Base-by-base conservation (phyloP, 2,888 invertebrate species). In the Euplexia lucipara region DNA sequence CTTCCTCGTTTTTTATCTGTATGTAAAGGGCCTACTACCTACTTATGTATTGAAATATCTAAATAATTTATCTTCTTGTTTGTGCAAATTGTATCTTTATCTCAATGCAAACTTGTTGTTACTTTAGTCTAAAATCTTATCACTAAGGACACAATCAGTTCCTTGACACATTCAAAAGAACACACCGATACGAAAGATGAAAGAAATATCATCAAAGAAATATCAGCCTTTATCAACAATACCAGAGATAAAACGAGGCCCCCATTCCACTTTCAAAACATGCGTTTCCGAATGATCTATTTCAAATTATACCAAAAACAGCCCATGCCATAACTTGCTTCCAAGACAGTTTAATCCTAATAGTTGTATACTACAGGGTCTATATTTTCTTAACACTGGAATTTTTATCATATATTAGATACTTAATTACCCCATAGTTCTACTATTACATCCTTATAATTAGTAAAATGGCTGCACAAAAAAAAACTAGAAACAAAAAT, bases 71-170 rank as follows among this genome's bases (percentile, higher is more conserved):
- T 22, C 30, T 22, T 16, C 20, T 56, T 65, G 20, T 66, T 47
- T 41, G 35, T 30, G 32, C 47, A 59, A 41, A 59, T 68, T 2
- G 51, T 68, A 52, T 59, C 51, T 41, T 47, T 39, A 59, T 58
- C 59, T 45, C 39, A 20, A 1, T 20, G n/a, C 3, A 51, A 51
- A 39, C 49, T 37, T 32, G 18, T 44, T 32, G 10, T 37, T 49
- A 42, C 9, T 37, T 37, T 9, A 42, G 16, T 14, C 22, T 26
- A 18, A 48, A 67, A 32, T 14, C 32, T 39, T 45, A 66, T 65
- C 65, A 30, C 12, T 35, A 12, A 49, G 6, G 20, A 41, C 30
- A 41, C 39, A 26, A 45, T 37, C 45, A 10, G n/a, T 37, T 52
- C 18, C 37, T 52, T 52, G 64, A 64, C 3, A 45, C 9, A 34